These are phyloP conservation scores for Okapia johnstoni DNA, from an alignment of 2,113 vertebrate genomes.

Conservation along the genomic window DNA sequence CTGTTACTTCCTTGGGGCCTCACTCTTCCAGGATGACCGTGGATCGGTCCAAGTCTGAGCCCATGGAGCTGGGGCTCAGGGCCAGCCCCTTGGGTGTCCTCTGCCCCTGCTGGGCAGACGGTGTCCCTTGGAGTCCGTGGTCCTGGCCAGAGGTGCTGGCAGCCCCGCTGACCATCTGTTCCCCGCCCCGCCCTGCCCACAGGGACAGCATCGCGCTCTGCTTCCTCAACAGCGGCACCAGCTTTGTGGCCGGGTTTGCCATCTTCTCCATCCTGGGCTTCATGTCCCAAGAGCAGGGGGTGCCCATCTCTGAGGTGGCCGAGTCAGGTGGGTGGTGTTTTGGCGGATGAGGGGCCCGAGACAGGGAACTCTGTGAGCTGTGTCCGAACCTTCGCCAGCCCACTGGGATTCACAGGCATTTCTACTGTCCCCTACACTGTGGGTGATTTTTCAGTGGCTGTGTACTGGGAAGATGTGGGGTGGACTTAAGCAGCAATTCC, in stretches of 20 bases:
- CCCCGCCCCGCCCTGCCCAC: not conserved
- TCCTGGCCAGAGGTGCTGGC: not conserved
- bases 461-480: not conserved
- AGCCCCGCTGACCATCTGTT: not conserved
- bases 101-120: too few relatives aligned
- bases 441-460: not conserved
- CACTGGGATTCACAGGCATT: not conserved
- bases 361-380: not conserved
- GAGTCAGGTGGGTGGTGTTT: conserved; percentile 88
- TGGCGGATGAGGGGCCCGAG: not conserved
- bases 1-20: not conserved
- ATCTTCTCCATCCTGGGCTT: conserved; percentile 98
- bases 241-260: conserved; percentile 94
- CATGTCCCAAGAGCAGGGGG: conserved; percentile 94
- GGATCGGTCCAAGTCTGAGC: not conserved
- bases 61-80: not conserved
- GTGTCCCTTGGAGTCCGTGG: not conserved
- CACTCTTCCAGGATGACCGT: not conserved
- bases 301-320: conserved; percentile 93
- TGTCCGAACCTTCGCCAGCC: not conserved
- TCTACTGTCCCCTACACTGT: not conserved
- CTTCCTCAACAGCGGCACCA: conserved; percentile 94
- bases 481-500: not conserved
- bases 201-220: conserved; percentile 95
- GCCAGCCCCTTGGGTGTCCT: not conserved